phyloP scores from a whole-genome alignment of 1,140 invertebrate species.

The Zaprionus ghesquierei region DNA sequence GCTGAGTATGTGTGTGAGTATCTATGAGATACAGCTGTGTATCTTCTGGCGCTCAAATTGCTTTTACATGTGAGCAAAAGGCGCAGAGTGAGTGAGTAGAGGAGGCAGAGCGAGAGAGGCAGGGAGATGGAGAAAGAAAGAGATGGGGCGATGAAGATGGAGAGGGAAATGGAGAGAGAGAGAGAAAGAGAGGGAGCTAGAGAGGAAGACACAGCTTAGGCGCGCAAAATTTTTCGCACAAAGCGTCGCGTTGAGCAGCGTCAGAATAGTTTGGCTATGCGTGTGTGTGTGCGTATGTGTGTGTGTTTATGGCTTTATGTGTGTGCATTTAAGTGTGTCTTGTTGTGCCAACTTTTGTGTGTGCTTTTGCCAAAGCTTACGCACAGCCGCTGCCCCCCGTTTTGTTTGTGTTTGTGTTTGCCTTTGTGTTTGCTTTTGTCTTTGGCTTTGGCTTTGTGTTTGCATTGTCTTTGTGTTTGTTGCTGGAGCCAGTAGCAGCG shows the following conservation, averaged over 20 bases:
- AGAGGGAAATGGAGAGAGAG: not conserved
- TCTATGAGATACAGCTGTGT: constrained; percentile 62
- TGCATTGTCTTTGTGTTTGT: constrained; percentile 31
- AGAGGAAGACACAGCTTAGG: constrained; percentile 15
- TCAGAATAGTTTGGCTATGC: constrained; percentile 24
- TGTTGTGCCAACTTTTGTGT: constrained; percentile 49
- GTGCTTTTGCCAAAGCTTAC: constrained; percentile 56
- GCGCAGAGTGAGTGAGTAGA: constrained; percentile 4
- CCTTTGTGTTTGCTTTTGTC: constrained; percentile 4
- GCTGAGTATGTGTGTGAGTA: constrained; percentile 19
- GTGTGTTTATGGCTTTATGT: not conserved
- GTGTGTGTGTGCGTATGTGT: not conserved
- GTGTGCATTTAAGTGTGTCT: not conserved
- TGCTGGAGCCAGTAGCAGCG: constrained; percentile 50
- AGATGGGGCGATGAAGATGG: not conserved
- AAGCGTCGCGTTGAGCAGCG: constrained; percentile 13
- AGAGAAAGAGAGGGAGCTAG: not conserved
- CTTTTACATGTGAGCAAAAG: constrained; percentile 46
- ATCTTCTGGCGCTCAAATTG: constrained; percentile 46
- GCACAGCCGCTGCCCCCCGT: constrained; percentile 30
- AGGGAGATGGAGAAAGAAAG: constrained; percentile 2
- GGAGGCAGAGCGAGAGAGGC: not conserved
- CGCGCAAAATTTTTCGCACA: constrained; percentile 36
- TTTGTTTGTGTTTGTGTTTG: constrained; percentile 11
- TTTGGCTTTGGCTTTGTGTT: constrained; percentile 39